Percentiles rank a stretch among this genome's conserved stretches.
Conservation (phyloP, 92 coral and sea anemone genomes). For the Zoanthus solanderi region DNA sequence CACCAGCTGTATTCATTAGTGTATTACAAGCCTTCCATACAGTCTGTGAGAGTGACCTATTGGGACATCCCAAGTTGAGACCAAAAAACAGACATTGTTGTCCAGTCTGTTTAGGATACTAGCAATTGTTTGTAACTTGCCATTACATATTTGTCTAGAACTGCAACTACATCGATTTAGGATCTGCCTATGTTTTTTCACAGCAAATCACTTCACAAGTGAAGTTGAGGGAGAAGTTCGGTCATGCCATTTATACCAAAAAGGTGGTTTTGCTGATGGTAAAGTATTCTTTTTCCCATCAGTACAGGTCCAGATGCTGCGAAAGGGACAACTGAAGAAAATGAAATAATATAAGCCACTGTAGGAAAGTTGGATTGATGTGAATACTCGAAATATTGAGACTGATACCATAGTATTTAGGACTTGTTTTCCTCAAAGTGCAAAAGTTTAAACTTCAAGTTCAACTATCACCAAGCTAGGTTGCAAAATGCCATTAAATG, state of each 20-base stretch:
- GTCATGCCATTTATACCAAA: slow-evolving; percentile 17
- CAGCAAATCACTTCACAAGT: slow-evolving; percentile 23
- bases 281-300: neutral
- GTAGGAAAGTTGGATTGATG: neutral
- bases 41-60: slow-evolving; percentile 15
- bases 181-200: slow-evolving; percentile 28
- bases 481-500: slow-evolving; percentile 21
- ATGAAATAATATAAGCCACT: neutral
- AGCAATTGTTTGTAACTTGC: slow-evolving; percentile 29
- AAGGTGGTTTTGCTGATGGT: slow-evolving; percentile 18
- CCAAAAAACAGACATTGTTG: slow-evolving; percentile 23
- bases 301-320: slow-evolving; percentile 14
- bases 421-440: slow-evolving; percentile 1
- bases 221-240: neutral
- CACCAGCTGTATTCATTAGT: slow-evolving; percentile 35
- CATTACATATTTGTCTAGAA: slow-evolving; percentile 21
- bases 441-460: slow-evolving; percentile 14
- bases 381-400: neutral
- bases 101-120: slow-evolving; percentile 12
- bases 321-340: neutral
- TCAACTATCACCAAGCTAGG: slow-evolving; percentile 9
- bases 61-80: slow-evolving; percentile 23
- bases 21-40: slow-evolving; percentile 13
- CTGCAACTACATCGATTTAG: slow-evolving; percentile 27
- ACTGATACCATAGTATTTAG: neutral